Conservation (phyloP, 2,797 vertebrate genomes). For the Urophycis tenuis region DNA sequence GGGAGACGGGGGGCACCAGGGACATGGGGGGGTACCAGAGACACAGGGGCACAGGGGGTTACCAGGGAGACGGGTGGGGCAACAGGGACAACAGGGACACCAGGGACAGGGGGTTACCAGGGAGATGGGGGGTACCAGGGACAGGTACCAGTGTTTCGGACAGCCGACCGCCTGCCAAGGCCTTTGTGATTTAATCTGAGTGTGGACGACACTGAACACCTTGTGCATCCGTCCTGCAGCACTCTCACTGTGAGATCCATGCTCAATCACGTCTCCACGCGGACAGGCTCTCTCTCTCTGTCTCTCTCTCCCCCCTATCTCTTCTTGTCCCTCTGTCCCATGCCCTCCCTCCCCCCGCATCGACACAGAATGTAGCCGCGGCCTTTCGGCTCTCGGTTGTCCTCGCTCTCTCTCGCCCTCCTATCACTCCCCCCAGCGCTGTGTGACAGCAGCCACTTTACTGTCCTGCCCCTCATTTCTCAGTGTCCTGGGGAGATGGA, state of each 20-base stretch:
- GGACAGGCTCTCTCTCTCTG: background rate
- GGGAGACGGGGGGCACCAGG: slow-evolving; percentile 55
- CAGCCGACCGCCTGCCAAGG: slow-evolving; percentile 33
- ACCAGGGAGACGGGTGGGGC: slow-evolving; percentile 50
- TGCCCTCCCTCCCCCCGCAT: slow-evolving; percentile 30
- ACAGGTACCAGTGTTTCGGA: slow-evolving; percentile 60
- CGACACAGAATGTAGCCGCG: slow-evolving; percentile 36
- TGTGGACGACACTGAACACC: slow-evolving; percentile 45
- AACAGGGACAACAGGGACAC: slow-evolving; percentile 51
- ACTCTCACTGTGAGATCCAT: background rate
- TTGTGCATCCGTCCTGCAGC: slow-evolving; percentile 47
- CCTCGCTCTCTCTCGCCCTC: slow-evolving; percentile 28
- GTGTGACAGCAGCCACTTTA: slow-evolving; percentile 50
- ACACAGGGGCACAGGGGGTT: too few species aligned
- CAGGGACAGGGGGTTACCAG: too few species aligned
- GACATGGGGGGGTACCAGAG: too few species aligned
- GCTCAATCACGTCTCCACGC: background rate
- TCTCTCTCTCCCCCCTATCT: background rate
- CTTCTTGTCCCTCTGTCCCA: slow-evolving; percentile 3
- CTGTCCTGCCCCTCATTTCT: slow-evolving; percentile 41
- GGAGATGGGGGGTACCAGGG: slow-evolving; percentile 56
- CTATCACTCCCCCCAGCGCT: slow-evolving; percentile 37
- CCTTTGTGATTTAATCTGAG: slow-evolving; percentile 2
- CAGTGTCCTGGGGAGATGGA: slow-evolving; percentile 16
- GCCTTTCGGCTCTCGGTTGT: slow-evolving; percentile 13